Conservation (phyloP, 2,113 vertebrate species). For the Lichenostomus cassidix region DNA sequence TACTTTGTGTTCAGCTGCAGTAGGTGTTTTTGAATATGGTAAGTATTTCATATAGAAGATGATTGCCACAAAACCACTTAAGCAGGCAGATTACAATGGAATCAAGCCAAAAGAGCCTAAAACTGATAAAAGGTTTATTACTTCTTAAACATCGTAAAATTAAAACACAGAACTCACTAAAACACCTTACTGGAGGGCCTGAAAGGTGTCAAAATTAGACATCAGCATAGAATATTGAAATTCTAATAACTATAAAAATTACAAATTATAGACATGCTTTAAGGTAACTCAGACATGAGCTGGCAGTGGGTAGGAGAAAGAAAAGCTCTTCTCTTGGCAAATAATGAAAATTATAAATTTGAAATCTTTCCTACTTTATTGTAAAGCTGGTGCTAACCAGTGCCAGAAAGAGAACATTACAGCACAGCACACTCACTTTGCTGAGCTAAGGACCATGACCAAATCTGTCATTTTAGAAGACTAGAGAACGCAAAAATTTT, state of each 20-base stretch:
- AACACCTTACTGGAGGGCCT: background rate
- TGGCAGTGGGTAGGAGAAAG: background rate
- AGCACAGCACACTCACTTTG: background rate
- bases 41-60: background rate
- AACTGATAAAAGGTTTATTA: background rate
- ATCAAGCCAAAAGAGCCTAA: background rate
- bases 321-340: background rate
- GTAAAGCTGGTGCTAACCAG: background rate
- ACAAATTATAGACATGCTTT: background rate
- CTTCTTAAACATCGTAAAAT: background rate
- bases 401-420: background rate
- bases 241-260: background rate
- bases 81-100: background rate
- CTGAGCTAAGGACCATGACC: background rate
- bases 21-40: background rate
- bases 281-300: background rate
- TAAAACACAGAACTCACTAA: background rate
- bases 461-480: background rate
- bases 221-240: background rate
- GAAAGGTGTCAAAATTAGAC: background rate
- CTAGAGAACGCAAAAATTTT: background rate
- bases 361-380: background rate
- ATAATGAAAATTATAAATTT: background rate
- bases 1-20: background rate
- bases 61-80: slow-evolving; percentile 19